Base-by-base conservation (phyloP, 1,140 invertebrate genomes). In the Meloidogyne exigua region DNA sequence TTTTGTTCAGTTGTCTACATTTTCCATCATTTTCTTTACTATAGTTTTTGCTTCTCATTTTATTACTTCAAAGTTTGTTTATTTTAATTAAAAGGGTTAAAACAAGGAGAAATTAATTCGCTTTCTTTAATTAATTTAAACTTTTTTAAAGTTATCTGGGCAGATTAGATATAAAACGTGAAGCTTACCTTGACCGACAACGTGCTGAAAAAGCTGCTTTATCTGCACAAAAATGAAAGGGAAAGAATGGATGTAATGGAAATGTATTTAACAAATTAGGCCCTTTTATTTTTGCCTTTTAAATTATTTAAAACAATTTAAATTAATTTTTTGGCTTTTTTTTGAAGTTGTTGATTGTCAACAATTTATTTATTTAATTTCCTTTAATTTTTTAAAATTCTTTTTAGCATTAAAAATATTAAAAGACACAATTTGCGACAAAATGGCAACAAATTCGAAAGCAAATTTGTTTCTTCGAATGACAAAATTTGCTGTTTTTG, bases 51-150 rank as follows among this genome's bases (percentile, higher is more conserved):
- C 18, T 57, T 18, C 18, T n/a, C 49, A 57, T 57, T 57, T 57
- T 57, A n/a, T 57, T 57, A 21, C 49, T 57, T 57, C 49, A 57
- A 57, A n/a, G 49, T 57, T 57, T 57, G n/a, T 57, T n/a, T 57
- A n/a, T 49, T 44, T 44, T 44, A n/a, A n/a, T n/a, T n/a, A n/a
- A n/a, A n/a, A n/a, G n/a, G n/a, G n/a, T n/a, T n/a, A n/a, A n/a
- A n/a, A n/a, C n/a, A n/a, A n/a, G n/a, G n/a, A n/a, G n/a, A n/a
- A n/a, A n/a, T n/a, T n/a, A n/a, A n/a, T n/a, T n/a, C n/a, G n/a
- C n/a, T n/a, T n/a, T n/a, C n/a, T n/a, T n/a, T n/a, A n/a, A 49
- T 49, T 49, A 18, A 18, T 18, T 49, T 18, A 49, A 49, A 49
- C 4, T 49, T 18, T 18, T 57, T 9, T n/a, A n/a, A n/a, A 57